Percentiles rank a stretch among this genome's conserved stretches.
Evolutionary conservation across 2,113 vertebrate species (phyloP).

Genomic region (Semnornis frantzii): DNA sequence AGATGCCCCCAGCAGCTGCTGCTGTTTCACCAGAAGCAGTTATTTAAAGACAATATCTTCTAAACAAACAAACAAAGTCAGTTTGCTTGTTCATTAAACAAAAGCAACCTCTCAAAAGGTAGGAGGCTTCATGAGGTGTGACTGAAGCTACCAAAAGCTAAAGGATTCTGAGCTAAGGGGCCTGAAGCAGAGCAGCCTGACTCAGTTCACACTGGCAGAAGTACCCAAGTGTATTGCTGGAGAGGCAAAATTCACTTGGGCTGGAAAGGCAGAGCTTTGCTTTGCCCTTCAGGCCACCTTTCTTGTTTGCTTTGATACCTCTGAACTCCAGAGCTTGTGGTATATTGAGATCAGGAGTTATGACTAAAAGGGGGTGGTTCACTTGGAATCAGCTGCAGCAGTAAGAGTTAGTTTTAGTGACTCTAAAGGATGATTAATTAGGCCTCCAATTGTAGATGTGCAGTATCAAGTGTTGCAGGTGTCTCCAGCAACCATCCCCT

Average conservation of each 20-base stretch:
- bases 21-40: slow-evolving; percentile 20
- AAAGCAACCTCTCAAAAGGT: slow-evolving; percentile 33
- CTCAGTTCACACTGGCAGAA: not conserved
- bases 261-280: not conserved
- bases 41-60: slow-evolving; percentile 37
- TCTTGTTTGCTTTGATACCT: not conserved
- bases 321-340: not conserved
- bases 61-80: slow-evolving; percentile 50
- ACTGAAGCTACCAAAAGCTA: slow-evolving; percentile 37
- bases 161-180: slow-evolving; percentile 40
- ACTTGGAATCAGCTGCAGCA: not conserved
- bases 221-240: not conserved
- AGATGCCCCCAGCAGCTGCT: not conserved
- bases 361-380: not conserved
- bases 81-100: slow-evolving; percentile 34
- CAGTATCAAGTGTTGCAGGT: not conserved
- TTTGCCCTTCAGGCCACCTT: not conserved
- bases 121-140: not conserved
- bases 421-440: not conserved
- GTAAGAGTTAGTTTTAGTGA: not conserved
- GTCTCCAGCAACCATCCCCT: not conserved
- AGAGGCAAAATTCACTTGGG: not conserved
- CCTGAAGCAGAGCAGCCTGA: not conserved
- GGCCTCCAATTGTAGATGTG: not conserved
- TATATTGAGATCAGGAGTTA: not conserved